Conservation (phyloP, 2,113 vertebrate genomes). For the Nesoenas mayeri region DNA sequence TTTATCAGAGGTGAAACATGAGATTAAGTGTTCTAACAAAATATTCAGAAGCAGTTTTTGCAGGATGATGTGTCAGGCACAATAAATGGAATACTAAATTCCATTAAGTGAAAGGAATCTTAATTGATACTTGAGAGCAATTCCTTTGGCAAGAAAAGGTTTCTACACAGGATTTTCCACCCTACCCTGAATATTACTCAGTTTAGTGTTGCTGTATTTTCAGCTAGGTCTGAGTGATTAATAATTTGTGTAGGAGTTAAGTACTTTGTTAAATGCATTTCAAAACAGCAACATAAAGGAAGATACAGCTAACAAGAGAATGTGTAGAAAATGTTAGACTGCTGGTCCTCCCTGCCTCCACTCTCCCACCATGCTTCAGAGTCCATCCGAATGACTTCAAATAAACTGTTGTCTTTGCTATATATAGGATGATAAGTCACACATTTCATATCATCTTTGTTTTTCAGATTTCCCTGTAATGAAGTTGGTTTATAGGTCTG, state of each 20-base stretch:
- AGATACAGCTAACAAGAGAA: background rate
- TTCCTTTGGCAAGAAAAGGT: background rate
- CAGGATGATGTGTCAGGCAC: conserved; percentile 7
- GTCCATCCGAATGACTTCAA: background rate
- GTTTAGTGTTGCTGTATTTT: background rate
- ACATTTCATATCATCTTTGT: background rate
- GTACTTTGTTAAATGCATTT: background rate
- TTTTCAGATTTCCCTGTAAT: background rate
- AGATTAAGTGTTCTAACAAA: background rate
- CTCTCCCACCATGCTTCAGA: background rate
- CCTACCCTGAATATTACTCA: background rate
- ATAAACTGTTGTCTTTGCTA: background rate
- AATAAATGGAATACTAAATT: background rate
- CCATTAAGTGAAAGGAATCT: conserved; percentile 1
- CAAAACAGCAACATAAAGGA: background rate
- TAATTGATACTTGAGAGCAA: conserved; percentile 7
- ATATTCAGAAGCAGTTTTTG: background rate
- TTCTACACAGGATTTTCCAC: background rate
- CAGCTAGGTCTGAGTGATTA: background rate
- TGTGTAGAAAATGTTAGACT: background rate
- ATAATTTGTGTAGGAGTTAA: background rate
- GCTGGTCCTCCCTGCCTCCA: background rate
- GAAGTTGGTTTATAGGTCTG: background rate
- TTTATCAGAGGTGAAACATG: background rate
- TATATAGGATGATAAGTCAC: background rate